These are phyloP conservation scores for Lydus trimaculatus DNA, from an alignment of 2,888 invertebrate species.

Conservation along the genomic window DNA sequence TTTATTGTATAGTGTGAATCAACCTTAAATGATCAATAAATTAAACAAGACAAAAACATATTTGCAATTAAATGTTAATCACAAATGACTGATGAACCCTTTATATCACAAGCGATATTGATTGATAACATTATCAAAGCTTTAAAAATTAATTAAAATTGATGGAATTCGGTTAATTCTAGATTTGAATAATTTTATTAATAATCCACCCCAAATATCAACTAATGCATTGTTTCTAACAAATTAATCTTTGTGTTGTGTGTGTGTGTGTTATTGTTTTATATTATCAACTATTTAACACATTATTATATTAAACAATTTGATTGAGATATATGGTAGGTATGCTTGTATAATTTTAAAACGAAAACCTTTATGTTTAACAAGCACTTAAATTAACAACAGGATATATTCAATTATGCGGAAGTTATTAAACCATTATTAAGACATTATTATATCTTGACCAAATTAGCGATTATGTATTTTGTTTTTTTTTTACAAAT, in stretches of 20 bases:
- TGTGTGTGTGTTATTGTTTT: too few relatives aligned
- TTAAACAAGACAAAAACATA: too few relatives aligned
- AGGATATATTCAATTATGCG: constrained; percentile 7
- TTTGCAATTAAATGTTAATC: too few relatives aligned
- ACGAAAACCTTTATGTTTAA: not conserved
- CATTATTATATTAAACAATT: not conserved
- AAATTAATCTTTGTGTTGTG: too few relatives aligned
- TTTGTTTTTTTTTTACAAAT: not conserved
- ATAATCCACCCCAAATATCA: not conserved
- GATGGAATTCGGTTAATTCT: too few relatives aligned
- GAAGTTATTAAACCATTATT: not conserved
- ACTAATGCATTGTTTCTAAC: too few relatives aligned
- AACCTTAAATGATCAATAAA: too few relatives aligned
- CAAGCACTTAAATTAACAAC: not conserved
- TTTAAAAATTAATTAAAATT: too few relatives aligned
- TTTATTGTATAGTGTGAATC: too few relatives aligned
- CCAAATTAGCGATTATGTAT: not conserved
- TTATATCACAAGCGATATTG: too few relatives aligned
- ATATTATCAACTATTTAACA: not conserved
- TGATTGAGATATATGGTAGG: not conserved
- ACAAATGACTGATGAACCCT: too few relatives aligned
- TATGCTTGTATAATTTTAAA: not conserved
- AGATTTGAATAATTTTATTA: not conserved
- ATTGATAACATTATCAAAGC: too few relatives aligned
- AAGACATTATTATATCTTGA: not conserved